These are phyloP conservation scores for Poeciliopsis paucimaculata DNA, from an alignment of 2,797 vertebrate species.

Conservation along the genomic window DNA sequence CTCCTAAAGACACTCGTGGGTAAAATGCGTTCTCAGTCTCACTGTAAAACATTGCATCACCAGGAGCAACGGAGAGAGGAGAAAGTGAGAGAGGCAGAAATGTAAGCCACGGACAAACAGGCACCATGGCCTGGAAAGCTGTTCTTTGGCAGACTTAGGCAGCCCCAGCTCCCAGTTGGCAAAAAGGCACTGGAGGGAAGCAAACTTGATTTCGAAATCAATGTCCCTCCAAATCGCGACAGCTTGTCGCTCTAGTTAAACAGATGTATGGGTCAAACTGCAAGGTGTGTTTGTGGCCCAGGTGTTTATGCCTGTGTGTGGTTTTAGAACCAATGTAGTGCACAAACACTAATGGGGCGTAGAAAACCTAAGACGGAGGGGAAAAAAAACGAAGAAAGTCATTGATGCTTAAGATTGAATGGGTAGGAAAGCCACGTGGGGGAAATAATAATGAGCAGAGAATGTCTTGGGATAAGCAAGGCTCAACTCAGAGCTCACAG, in stretches of 20 bases:
- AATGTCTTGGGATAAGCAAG: background rate
- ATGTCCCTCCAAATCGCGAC: slow-evolving; percentile 50
- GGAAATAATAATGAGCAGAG: slow-evolving; percentile 16
- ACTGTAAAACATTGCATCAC: slow-evolving; percentile 25
- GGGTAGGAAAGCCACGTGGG: slow-evolving; percentile 1
- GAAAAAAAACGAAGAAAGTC: background rate
- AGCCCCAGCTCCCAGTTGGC: slow-evolving; percentile 42
- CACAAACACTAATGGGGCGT: slow-evolving; percentile 14
- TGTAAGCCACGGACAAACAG: slow-evolving; percentile 34
- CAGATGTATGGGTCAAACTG: slow-evolving; percentile 39
- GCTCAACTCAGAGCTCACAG: background rate
- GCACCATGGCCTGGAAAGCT: slow-evolving; percentile 36
- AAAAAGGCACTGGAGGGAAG: slow-evolving; percentile 47
- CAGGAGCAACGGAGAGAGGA: slow-evolving; percentile 46
- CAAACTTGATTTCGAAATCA: slow-evolving; percentile 64
- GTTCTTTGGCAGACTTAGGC: slow-evolving; percentile 28
- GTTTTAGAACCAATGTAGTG: slow-evolving; percentile 6
- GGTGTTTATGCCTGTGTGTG: slow-evolving; percentile 15
- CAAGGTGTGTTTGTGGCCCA: slow-evolving; percentile 12
- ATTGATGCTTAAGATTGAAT: slow-evolving; percentile 14
- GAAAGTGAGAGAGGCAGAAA: slow-evolving; percentile 31
- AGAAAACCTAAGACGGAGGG: background rate
- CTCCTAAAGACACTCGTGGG: slow-evolving; percentile 41
- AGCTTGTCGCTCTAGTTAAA: slow-evolving; percentile 55
- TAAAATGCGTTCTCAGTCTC: slow-evolving; percentile 35